phyloP scores from a whole-genome alignment of 2,113 vertebrate genomes.

The Copsychus sechellarum region DNA sequence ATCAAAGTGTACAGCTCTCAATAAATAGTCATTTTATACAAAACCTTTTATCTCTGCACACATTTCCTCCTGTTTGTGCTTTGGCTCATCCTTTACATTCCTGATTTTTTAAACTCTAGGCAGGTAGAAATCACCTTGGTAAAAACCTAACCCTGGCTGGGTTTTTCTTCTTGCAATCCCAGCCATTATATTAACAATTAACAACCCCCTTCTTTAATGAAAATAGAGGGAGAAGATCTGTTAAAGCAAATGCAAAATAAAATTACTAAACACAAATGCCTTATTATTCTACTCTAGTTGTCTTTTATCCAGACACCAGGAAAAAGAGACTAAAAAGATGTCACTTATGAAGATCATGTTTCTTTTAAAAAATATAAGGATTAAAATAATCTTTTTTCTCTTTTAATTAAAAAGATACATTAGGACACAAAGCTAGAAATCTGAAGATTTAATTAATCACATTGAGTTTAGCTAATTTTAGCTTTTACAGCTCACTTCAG shows the following conservation, averaged over 20 bases:
- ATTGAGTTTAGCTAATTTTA: not conserved
- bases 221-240: not conserved
- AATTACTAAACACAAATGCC: not conserved
- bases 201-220: not conserved
- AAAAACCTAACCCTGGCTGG: not conserved
- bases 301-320: not conserved
- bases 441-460: conserved; percentile 43
- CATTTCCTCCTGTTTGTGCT: not conserved
- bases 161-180: not conserved
- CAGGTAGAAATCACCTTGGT: not conserved
- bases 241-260: not conserved
- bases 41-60: not conserved
- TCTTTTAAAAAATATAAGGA: not conserved
- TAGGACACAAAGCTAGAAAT: conserved; percentile 10
- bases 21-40: not conserved
- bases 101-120: not conserved
- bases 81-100: not conserved
- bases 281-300: not conserved
- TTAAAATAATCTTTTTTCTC: not conserved
- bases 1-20: not conserved
- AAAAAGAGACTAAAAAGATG: not conserved
- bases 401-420: conserved; percentile 27
- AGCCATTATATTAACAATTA: not conserved
- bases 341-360: not conserved
- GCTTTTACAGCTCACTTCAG: not conserved